Percentiles rank a stretch among this genome's conserved stretches.
These are phyloP conservation scores for Tupiocoris notatus DNA, from an alignment of 2,888 invertebrate genomes.

Conservation along the genomic window DNA sequence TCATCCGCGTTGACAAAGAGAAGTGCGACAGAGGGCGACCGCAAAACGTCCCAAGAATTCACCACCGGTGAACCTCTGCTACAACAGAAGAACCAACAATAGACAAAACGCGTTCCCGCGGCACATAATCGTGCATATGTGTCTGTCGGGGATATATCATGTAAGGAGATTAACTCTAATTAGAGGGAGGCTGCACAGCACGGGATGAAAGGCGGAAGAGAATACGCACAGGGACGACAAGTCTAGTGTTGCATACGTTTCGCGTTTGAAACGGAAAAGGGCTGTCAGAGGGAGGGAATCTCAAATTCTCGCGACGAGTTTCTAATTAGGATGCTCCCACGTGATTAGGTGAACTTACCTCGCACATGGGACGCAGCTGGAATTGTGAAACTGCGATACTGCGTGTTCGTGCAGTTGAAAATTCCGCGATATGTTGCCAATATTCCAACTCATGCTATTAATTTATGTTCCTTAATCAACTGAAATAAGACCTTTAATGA, in stretches of 20 bases:
- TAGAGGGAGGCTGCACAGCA: not conserved
- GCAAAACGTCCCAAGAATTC: too few species aligned
- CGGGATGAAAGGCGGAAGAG: not conserved
- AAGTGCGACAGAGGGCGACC: too few species aligned
- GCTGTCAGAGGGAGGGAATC: not conserved
- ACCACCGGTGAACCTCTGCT: too few species aligned
- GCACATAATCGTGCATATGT: not conserved
- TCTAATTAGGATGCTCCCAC: conserved; percentile 20
- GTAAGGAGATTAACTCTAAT: conserved; percentile 28
- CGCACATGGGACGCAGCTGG: not conserved
- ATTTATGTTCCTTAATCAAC: too few species aligned
- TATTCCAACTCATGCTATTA: too few species aligned
- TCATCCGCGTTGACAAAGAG: too few species aligned
- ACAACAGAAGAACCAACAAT: too few species aligned
- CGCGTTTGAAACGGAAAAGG: not conserved
- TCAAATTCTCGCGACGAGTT: conserved; percentile 17
- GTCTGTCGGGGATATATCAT: conserved; percentile 3
- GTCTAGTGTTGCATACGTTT: not conserved
- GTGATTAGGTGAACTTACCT: not conserved
- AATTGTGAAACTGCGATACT: conserved; percentile 16
- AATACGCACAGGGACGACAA: not conserved
- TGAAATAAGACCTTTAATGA: too few species aligned
- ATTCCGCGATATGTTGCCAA: too few species aligned
- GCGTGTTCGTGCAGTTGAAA: too few species aligned
- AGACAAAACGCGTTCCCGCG: too few species aligned